Conservation (phyloP, 2,888 invertebrate species). For the Pristionchus maxplancki region DNA sequence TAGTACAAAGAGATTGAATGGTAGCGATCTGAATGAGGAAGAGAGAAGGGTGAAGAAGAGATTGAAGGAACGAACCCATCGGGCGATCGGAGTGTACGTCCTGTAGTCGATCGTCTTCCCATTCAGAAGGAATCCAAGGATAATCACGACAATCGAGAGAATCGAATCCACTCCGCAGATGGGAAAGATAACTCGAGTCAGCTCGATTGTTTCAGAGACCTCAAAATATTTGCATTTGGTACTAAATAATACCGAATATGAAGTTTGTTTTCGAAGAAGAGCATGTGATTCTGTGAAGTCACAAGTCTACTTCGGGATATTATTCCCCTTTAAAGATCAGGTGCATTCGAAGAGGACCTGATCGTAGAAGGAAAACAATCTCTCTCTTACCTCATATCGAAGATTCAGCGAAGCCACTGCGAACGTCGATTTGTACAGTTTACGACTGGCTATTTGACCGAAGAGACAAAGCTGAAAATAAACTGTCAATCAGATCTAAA, state of each 20-base stretch:
- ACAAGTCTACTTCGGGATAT: background rate
- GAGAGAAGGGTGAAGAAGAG: too few relatives aligned
- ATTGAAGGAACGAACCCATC: slow-evolving; percentile 14
- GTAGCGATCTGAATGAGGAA: slow-evolving; percentile 6
- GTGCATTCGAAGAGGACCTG: background rate
- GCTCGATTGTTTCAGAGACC: background rate
- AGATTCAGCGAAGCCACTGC: background rate
- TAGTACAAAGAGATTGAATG: background rate
- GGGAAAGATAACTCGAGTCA: slow-evolving; percentile 10
- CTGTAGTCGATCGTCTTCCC: background rate
- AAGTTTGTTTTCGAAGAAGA: background rate
- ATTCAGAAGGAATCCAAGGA: background rate
- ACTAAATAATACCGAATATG: too few relatives aligned
- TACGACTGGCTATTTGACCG: background rate
- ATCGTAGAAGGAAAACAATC: background rate
- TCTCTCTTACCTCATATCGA: background rate
- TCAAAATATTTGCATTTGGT: background rate
- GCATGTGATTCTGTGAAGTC: background rate
- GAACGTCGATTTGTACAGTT: background rate
- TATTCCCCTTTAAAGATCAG: background rate
- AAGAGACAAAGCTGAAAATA: background rate
- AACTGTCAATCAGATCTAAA: too few relatives aligned
- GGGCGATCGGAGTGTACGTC: background rate
- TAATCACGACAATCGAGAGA: background rate
- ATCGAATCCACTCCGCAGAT: slow-evolving; percentile 13